Conservation (phyloP, 2,888 invertebrate genomes). For the Prosopocoilus inquinatus region DNA sequence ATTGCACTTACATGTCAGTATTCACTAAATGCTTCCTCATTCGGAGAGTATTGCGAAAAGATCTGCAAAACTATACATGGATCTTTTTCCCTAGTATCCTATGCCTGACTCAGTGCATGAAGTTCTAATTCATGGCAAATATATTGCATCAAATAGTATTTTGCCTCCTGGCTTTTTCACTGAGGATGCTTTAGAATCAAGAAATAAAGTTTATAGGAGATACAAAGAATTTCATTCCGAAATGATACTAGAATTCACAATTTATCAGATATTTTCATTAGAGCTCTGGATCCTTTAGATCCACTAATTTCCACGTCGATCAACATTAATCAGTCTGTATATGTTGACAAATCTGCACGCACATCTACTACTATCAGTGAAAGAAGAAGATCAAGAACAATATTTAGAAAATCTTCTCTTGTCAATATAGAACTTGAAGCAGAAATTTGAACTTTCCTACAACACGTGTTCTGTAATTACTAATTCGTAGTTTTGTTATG, state of each 20-base stretch:
- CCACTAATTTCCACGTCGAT: no score
- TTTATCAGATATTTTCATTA: neutral
- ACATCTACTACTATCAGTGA: no score
- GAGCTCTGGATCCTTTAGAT: no score
- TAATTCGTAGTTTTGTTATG: no score
- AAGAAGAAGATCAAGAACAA: no score
- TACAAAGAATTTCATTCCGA: neutral
- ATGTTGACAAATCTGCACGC: no score
- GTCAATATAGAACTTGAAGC: no score
- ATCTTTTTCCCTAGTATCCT: no score
- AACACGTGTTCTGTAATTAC: no score
- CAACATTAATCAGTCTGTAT: neutral
- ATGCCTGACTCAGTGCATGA: neutral
- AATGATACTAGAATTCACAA: neutral
- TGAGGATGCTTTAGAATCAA: neutral
- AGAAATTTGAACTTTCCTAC: no score
- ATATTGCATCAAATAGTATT: neutral
- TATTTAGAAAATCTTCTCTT: no score
- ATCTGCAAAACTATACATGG: no score
- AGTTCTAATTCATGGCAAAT: neutral
- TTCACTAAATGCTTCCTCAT: neutral
- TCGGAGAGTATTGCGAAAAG: neutral
- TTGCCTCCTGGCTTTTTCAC: neutral
- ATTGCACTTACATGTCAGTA: neutral
- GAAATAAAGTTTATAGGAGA: neutral